These are phyloP conservation scores for Meiosimyza platycephala DNA, from an alignment of 2,888 invertebrate species.

Conservation along the genomic window DNA sequence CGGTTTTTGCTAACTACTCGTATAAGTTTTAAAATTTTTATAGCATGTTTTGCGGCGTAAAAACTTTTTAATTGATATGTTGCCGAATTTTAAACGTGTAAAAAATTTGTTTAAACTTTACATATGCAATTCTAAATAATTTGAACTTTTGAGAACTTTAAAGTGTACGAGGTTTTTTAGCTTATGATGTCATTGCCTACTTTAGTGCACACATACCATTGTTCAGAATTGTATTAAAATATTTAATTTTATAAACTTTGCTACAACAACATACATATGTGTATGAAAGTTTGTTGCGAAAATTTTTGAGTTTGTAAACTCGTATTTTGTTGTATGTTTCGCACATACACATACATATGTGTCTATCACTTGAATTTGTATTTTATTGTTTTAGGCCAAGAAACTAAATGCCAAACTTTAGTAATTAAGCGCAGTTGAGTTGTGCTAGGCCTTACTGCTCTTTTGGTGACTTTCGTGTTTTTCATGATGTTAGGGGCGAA, in stretches of 20 bases:
- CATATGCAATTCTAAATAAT: too few species aligned
- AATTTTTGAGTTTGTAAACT: neutral
- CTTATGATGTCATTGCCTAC: too few species aligned
- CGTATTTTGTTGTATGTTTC: neutral
- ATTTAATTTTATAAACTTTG: too few species aligned
- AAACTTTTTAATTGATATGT: neutral
- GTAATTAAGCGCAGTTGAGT: neutral
- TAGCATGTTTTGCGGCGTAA: neutral
- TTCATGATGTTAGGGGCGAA: too few species aligned
- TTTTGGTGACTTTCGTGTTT: neutral
- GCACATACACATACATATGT: too few species aligned
- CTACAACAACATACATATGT: too few species aligned
- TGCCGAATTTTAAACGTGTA: neutral
- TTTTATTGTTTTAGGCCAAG: neutral
- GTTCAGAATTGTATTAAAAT: too few species aligned
- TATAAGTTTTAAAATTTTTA: neutral
- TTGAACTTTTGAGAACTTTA: too few species aligned
- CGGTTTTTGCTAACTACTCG: neutral
- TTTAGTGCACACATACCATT: too few species aligned
- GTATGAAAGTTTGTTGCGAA: too few species aligned
- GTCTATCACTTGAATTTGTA: neutral
- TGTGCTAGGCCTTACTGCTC: neutral
- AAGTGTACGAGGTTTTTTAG: too few species aligned
- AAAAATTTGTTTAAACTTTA: neutral
- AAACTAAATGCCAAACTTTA: constrained; percentile 6